These are phyloP conservation scores for Calliphora vicina DNA, from an alignment of 1,140 invertebrate species.

Conservation along the genomic window DNA sequence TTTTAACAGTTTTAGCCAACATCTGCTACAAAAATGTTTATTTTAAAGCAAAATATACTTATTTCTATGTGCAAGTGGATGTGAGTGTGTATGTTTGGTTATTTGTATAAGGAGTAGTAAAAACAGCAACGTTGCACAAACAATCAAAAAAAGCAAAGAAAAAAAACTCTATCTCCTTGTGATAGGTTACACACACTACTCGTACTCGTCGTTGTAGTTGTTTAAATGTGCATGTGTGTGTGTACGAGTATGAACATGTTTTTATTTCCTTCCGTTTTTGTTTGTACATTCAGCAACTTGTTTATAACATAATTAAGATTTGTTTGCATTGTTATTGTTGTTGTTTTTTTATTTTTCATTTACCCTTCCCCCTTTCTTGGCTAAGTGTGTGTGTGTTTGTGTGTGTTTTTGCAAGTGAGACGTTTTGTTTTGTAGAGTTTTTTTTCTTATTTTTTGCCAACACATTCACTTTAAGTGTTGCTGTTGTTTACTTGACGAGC, in stretches of 20 bases:
- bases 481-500: neutral
- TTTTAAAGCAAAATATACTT: neutral
- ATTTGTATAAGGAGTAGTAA: neutral
- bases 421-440: too few relatives aligned
- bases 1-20: neutral
- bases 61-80: neutral
- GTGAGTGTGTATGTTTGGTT: neutral
- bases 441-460: neutral
- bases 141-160: too few relatives aligned
- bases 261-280: neutral
- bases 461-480: neutral
- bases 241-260: neutral
- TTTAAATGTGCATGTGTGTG: neutral
- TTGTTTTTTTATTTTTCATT: neutral
- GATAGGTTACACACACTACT: too few relatives aligned
- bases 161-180: neutral
- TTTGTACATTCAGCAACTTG: neutral
- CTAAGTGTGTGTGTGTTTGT: too few relatives aligned
- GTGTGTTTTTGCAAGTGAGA: too few relatives aligned
- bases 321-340: neutral
- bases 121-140: neutral
- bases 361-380: neutral
- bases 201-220: too few relatives aligned
- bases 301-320: constrained; percentile 17
- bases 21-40: neutral